These are phyloP conservation scores for Pogonomyrmex californicus DNA, from an alignment of 1,140 invertebrate species.

Conservation along the genomic window DNA sequence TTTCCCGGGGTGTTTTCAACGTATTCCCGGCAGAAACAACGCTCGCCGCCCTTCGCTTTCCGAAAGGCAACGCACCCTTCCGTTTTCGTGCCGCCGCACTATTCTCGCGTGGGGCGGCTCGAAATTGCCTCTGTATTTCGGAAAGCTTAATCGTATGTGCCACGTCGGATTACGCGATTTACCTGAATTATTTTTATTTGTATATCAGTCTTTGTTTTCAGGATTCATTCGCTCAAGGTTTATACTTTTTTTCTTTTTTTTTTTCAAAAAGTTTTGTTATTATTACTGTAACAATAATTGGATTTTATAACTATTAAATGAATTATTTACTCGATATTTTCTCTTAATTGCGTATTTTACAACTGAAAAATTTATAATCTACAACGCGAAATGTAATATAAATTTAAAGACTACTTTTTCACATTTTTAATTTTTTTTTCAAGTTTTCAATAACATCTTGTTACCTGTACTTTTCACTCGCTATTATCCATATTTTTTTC, in stretches of 20 bases:
- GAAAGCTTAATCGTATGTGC: conserved; percentile 57
- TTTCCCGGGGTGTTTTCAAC: conserved; percentile 75
- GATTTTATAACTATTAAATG: neutral
- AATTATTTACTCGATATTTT: neutral
- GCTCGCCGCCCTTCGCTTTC: conserved; percentile 57
- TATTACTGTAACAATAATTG: neutral
- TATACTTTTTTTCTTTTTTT: neutral
- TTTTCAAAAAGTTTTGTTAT: neutral
- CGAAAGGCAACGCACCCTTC: conserved; percentile 60
- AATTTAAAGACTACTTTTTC: neutral
- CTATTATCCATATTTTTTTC: neutral
- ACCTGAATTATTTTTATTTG: conserved; percentile 63
- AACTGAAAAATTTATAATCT: neutral
- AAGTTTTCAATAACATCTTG: neutral
- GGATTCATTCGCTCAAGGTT: conserved; percentile 37
- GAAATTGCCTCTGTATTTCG: conserved; percentile 60
- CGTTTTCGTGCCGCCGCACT: conserved; percentile 57
- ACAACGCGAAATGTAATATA: neutral
- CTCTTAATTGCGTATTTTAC: neutral
- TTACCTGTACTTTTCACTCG: neutral
- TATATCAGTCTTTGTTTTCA: conserved; percentile 17
- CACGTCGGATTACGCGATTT: conserved; percentile 54
- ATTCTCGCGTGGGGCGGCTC: conserved; percentile 57
- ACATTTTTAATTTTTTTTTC: neutral
- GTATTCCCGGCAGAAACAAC: conserved; percentile 15